Base-by-base conservation (phyloP, 2,113 vertebrate genomes). In the Petrocephalus zakoni region DNA sequence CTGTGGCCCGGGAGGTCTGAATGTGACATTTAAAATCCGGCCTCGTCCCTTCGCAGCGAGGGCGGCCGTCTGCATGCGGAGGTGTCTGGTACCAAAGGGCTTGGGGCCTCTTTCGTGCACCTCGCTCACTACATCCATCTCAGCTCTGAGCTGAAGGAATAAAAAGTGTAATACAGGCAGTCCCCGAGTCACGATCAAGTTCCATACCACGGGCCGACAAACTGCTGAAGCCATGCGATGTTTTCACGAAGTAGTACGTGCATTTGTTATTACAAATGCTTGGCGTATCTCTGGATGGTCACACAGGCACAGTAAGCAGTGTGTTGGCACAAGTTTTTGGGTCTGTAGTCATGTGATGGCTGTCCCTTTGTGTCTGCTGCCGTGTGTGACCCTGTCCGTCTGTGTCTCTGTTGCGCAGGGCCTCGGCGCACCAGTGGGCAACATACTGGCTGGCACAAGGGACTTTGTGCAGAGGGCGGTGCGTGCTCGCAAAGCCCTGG, bases 341-440 rank as follows among this genome's bases (percentile, higher is more conserved):
- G 61, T 29, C 61, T 29, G 61, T 29, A 68, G 61, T n/a, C 25
- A 0, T 10, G 9, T 29, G 4, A 29, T 68, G 9, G 29, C 61
- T 29, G 10, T 49, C 0, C 47, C 47, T 49, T 49, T 13, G n/a
- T 11, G 8, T 29, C 29, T 29, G 25, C 61, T 19, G 81, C 17
- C 11, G 46, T 83, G 81, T 47, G 46, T 49, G 46, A 5, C 21
- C 46, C 15, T 49, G 25, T 87, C 21, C 53, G 34, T 81, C 51
- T 25, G 51, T 89, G 47, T 17, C 3, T 89, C 17, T 91, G 51
- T 86, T 81, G 90, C 75, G 17, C 83, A 98, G 97, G 96, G 97
- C 56, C 93, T 97, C 46, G 97, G 97, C 0, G 94, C 96, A 1
- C 97, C 96, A 0, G 94, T 93, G 0, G 97, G 97, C 0, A 93